These are phyloP conservation scores for Drosophila kanapiae DNA, from an alignment of 1,140 invertebrate species.

Conservation along the genomic window DNA sequence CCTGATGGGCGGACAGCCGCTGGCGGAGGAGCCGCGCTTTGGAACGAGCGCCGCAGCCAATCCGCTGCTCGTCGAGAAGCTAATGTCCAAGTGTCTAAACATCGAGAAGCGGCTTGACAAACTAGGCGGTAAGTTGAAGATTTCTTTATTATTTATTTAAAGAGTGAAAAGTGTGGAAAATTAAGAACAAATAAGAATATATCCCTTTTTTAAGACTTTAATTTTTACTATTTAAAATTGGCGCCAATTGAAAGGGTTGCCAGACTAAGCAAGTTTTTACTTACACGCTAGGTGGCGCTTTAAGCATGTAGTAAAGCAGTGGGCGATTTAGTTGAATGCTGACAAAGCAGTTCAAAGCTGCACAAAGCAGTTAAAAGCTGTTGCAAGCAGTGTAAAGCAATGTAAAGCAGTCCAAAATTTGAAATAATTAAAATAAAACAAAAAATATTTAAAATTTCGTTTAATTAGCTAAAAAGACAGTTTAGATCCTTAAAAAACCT, in stretches of 20 bases:
- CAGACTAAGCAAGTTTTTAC: neutral
- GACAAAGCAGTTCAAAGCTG: no score
- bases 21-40: constrained; percentile 72
- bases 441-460: neutral
- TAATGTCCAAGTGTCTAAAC: constrained; percentile 79
- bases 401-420: neutral
- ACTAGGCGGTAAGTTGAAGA: constrained; percentile 60
- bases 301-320: no score
- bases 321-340: no score
- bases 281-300: no score
- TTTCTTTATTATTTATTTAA: neutral
- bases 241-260: neutral
- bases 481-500: neutral
- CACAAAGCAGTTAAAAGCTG: no score
- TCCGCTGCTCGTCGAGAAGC: constrained; percentile 81
- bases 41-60: constrained; percentile 79
- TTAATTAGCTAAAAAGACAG: neutral
- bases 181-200: no score
- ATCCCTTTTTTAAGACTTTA: no score
- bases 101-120: constrained; percentile 70
- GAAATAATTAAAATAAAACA: neutral
- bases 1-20: constrained; percentile 49
- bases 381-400: no score
- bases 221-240: neutral
- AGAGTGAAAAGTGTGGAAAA: no score